A percentile compares a stretch with the other conserved stretches of the same genome.
phyloP scores from a whole-genome alignment of 2,888 invertebrate genomes.

The Platycheirus rosarum region DNA sequence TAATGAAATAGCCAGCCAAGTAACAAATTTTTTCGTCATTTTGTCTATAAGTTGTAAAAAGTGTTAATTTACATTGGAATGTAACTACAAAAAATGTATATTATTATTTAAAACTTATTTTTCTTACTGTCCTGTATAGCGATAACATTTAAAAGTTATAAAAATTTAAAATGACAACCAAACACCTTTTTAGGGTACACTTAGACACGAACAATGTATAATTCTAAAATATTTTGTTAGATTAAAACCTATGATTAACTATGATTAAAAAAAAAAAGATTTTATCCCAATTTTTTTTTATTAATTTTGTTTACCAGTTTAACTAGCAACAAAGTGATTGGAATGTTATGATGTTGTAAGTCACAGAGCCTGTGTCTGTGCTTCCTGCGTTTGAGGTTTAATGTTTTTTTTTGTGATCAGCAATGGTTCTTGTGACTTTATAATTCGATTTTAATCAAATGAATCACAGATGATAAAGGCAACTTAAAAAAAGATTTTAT shows the following conservation, averaged over 20 bases:
- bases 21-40: conserved; percentile 59
- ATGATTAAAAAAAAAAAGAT: conserved; percentile 37
- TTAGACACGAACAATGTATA: conserved; percentile 66
- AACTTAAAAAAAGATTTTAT: no score
- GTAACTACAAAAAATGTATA: conserved; percentile 45
- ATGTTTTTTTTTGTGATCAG: conserved; percentile 26
- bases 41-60: conserved; percentile 32
- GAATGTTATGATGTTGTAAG: conserved; percentile 69
- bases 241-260: conserved; percentile 46
- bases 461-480: not conserved
- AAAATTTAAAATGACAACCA: conserved; percentile 62
- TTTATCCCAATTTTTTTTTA: conserved; percentile 41
- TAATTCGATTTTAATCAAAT: not conserved
- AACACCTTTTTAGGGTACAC: conserved; percentile 70
- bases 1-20: conserved; percentile 70
- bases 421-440: conserved; percentile 41
- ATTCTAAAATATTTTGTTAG: conserved; percentile 25
- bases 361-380: conserved; percentile 52
- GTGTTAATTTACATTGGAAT: conserved; percentile 74
- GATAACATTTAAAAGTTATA: conserved; percentile 34
- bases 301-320: conserved; percentile 72
- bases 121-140: conserved; percentile 29
- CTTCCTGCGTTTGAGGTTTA: conserved; percentile 44
- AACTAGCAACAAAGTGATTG: conserved; percentile 47
- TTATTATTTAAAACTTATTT: conserved; percentile 23